phyloP scores from a whole-genome alignment of 2,888 invertebrate species.

The Melanostoma mellinum region DNA sequence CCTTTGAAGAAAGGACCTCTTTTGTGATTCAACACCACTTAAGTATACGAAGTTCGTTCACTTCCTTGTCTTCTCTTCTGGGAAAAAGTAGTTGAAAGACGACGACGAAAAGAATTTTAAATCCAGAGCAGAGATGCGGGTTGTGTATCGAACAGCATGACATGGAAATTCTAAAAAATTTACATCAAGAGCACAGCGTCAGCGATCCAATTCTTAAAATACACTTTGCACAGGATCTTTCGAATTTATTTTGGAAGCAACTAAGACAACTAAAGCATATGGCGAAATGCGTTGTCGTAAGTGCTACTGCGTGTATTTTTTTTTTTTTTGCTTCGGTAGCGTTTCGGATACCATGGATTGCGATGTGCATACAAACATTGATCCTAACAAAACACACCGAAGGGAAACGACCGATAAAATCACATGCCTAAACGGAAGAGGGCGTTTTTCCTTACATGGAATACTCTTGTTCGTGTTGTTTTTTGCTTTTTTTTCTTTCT shows the following conservation, averaged over 20 bases:
- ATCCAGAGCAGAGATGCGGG: conserved; percentile 66
- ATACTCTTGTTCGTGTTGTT: conserved; percentile 40
- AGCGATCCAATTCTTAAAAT: conserved; percentile 13
- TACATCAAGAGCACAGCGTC: conserved; percentile 22
- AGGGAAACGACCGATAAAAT: conserved; percentile 67
- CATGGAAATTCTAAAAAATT: conserved; percentile 33
- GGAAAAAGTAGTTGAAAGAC: conserved; percentile 33
- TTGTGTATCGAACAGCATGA: conserved; percentile 29
- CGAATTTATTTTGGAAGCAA: conserved; percentile 45
- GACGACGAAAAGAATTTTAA: conserved; percentile 38
- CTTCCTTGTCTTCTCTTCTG: conserved; percentile 50
- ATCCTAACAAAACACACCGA: conserved; percentile 61
- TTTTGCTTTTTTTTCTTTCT: conserved; percentile 13
- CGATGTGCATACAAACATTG: conserved; percentile 65
- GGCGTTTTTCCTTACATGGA: conserved; percentile 60
- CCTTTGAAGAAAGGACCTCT: conserved; percentile 34
- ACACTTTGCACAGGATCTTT: conserved; percentile 28
- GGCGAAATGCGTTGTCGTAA: conserved; percentile 35
- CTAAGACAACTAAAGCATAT: conserved; percentile 37
- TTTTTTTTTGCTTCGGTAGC: not conserved
- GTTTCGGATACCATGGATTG: conserved; percentile 40
- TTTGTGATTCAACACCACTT: conserved; percentile 54
- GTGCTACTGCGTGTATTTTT: conserved; percentile 36
- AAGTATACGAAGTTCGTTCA: conserved; percentile 26
- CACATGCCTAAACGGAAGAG: conserved; percentile 67